phyloP scores from a whole-genome alignment of 2,797 vertebrate genomes.

The Micromesistius poutassou region DNA sequence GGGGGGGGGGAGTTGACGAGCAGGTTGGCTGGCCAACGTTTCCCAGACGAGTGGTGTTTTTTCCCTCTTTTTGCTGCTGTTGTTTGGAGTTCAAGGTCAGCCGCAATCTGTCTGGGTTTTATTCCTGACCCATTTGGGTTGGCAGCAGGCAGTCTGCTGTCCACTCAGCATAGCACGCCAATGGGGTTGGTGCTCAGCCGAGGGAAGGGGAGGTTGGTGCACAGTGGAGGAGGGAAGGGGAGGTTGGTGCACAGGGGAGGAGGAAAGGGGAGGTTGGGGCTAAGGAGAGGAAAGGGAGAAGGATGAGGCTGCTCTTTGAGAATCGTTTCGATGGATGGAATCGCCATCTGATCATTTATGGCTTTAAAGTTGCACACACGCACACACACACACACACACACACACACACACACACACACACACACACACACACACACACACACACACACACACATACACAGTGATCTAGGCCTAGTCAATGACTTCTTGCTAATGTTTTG shows the following conservation, averaged over 20 bases:
- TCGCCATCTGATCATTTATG: not conserved
- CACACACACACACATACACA: not conserved
- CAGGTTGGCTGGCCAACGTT: not conserved
- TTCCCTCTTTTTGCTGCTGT: not conserved
- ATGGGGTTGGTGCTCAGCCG: not conserved
- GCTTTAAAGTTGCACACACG: not conserved
- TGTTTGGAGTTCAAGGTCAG: constrained; percentile 6
- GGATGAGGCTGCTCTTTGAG: not conserved
- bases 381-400: not conserved
- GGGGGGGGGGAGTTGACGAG: not conserved
- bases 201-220: not conserved
- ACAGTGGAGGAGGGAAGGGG: not conserved
- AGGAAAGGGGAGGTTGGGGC: not conserved
- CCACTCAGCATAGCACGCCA: not conserved
- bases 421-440: not conserved
- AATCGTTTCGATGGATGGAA: not conserved
- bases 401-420: not conserved
- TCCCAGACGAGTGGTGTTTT: not conserved
- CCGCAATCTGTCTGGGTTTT: not conserved
- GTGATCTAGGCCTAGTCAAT: not conserved
- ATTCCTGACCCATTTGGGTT: not conserved
- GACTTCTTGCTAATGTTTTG: not conserved
- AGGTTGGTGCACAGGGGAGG: not conserved
- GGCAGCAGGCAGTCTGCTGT: not conserved
- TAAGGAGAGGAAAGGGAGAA: not conserved